A percentile compares a stretch with the other conserved stretches of the same genome.
phyloP scores from a whole-genome alignment of 2,113 vertebrate species.

The Hyperopisus bebe region DNA sequence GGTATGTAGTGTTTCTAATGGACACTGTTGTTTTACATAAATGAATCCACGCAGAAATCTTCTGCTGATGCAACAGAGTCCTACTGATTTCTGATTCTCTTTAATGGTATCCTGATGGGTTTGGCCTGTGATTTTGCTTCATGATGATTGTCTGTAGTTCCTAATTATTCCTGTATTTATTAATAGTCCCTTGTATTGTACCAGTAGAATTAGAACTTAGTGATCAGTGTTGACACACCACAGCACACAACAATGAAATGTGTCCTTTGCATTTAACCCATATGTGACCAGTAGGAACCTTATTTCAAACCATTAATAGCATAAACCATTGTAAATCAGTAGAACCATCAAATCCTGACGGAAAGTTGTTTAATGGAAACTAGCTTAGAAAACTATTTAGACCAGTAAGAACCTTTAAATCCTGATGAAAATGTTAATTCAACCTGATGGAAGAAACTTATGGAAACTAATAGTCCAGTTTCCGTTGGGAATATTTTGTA shows the following conservation, averaged over 20 bases:
- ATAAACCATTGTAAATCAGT: background rate
- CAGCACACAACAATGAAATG: too few relatives aligned
- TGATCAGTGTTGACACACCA: too few relatives aligned
- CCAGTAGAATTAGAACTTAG: too few relatives aligned
- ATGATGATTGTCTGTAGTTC: background rate
- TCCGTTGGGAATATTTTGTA: background rate
- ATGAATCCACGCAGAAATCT: background rate
- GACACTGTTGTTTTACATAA: background rate
- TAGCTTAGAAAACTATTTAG: background rate
- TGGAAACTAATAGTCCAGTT: background rate
- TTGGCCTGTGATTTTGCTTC: background rate
- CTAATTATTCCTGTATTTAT: background rate
- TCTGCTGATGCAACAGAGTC: background rate
- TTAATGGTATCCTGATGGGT: background rate
- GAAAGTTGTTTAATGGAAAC: background rate
- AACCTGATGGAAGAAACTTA: background rate
- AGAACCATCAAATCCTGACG: background rate
- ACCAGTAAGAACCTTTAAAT: background rate
- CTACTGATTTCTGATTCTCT: background rate
- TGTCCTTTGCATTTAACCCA: too few relatives aligned
- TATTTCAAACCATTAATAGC: background rate
- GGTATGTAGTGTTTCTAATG: background rate
- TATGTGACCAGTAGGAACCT: background rate
- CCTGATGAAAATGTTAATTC: background rate
- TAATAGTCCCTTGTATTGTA: background rate